Percentiles rank a stretch among this genome's conserved stretches.
Conservation (phyloP, 2,113 vertebrate genomes). For the Otus sunia region DNA sequence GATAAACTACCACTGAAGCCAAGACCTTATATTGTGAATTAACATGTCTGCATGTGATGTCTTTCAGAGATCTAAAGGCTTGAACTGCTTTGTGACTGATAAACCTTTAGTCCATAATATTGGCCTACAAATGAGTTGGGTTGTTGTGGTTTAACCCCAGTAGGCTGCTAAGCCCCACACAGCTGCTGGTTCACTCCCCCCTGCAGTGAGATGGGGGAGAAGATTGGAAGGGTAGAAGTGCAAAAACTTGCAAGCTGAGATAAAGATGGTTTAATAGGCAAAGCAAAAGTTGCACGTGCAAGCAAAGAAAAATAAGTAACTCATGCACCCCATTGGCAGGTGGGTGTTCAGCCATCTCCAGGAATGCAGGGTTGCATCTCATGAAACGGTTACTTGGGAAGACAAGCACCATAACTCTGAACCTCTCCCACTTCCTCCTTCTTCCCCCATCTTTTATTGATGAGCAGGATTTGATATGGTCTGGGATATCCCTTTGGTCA, state of each 20-base stretch:
- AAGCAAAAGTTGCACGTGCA: background rate
- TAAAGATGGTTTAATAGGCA: background rate
- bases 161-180: background rate
- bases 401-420: too few relatives aligned
- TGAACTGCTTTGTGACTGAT: background rate
- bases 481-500: background rate
- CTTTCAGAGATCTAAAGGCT: background rate
- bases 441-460: background rate
- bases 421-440: too few relatives aligned
- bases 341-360: background rate
- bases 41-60: background rate
- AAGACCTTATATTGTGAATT: background rate
- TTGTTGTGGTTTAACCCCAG: background rate
- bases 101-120: background rate
- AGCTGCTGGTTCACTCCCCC: background rate
- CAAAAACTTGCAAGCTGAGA: background rate
- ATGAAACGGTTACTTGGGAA: accelerated
- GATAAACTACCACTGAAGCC: background rate
- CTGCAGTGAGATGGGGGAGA: background rate
- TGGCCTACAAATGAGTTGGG: background rate
- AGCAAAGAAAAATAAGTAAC: background rate
- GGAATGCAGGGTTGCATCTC: background rate
- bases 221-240: background rate
- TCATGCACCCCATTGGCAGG: accelerated
- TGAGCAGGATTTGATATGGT: background rate